A percentile compares a stretch with the other conserved stretches of the same genome.
phyloP scores from a whole-genome alignment of 2,113 vertebrate species.

The Brienomyrus brachyistius region DNA sequence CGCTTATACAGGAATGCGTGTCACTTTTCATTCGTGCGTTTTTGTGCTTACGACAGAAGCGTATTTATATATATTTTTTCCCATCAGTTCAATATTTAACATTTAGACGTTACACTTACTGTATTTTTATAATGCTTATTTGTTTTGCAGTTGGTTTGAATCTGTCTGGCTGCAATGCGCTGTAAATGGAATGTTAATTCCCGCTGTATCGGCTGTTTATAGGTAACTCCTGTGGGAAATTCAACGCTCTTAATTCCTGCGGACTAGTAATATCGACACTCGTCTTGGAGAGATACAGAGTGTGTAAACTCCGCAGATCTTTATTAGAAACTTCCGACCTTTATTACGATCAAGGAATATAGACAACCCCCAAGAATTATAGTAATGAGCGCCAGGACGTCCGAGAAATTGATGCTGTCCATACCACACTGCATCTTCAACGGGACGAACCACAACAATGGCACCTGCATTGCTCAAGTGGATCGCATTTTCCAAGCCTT shows the following conservation, averaged over 20 bases:
- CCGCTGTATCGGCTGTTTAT: conserved; percentile 28
- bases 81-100: no score
- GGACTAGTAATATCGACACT: conserved; percentile 37
- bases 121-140: background rate
- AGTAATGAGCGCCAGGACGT: conserved; percentile 76
- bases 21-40: background rate
- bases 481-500: conserved; percentile 80
- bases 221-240: conserved; percentile 57
- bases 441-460: conserved; percentile 62
- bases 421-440: conserved; percentile 72
- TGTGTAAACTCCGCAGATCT: background rate
- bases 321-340: conserved; percentile 4
- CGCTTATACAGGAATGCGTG: background rate
- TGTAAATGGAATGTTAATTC: conserved; percentile 15
- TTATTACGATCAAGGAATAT: background rate
- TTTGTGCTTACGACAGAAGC: background rate
- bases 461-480: conserved; percentile 82
- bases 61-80: background rate
- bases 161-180: conserved; percentile 11
- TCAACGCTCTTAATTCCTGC: conserved; percentile 28
- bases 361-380: conserved; percentile 38
- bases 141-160: conserved; percentile 9
- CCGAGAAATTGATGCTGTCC: conserved; percentile 72
- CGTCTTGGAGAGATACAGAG: conserved; percentile 37
- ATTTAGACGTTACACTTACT: background rate